phyloP scores from a whole-genome alignment of 2,797 vertebrate species.

The Malacoctenus gilli region DNA sequence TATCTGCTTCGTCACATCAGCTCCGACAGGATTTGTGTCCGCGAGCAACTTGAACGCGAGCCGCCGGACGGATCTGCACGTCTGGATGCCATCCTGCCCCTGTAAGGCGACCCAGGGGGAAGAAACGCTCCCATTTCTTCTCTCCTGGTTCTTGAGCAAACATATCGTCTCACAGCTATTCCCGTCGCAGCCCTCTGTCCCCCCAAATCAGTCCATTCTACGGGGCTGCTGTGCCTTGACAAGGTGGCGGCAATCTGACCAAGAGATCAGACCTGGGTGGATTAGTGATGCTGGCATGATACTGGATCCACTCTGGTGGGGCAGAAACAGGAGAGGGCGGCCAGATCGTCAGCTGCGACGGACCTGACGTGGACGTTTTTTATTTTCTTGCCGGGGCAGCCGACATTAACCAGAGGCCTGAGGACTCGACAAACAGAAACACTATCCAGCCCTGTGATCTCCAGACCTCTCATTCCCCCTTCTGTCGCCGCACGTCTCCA shows the following conservation, averaged over 20 bases:
- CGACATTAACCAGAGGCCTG: constrained; percentile 73
- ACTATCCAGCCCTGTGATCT: constrained; percentile 70
- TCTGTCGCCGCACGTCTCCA: constrained; percentile 64
- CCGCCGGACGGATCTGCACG: no score
- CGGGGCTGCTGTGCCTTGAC: constrained; percentile 40
- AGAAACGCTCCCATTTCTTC: constrained; percentile 34
- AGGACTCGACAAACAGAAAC: constrained; percentile 63
- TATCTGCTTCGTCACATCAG: no score
- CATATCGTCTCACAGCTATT: constrained; percentile 57
- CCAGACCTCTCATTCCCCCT: constrained; percentile 64
- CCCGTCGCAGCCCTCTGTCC: constrained; percentile 43
- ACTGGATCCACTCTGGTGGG: constrained; percentile 57
- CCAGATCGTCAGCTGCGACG: constrained; percentile 38
- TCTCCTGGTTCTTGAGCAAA: constrained; percentile 52
- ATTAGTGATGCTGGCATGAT: constrained; percentile 44
- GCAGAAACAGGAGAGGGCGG: constrained; percentile 55
- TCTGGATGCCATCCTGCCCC: constrained; percentile 35
- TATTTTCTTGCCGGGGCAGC: constrained; percentile 48
- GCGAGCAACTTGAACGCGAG: no score
- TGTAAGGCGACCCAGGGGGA: constrained; percentile 46
- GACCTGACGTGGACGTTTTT: constrained; percentile 14
- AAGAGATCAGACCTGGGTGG: constrained; percentile 51
- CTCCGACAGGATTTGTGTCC: no score
- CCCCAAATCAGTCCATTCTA: constrained; percentile 33
- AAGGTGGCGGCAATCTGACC: constrained; percentile 57